Percentiles rank a stretch among this genome's conserved stretches.
These are phyloP conservation scores for Cotesia typhae DNA, from an alignment of 1,140 invertebrate species.

Conservation along the genomic window DNA sequence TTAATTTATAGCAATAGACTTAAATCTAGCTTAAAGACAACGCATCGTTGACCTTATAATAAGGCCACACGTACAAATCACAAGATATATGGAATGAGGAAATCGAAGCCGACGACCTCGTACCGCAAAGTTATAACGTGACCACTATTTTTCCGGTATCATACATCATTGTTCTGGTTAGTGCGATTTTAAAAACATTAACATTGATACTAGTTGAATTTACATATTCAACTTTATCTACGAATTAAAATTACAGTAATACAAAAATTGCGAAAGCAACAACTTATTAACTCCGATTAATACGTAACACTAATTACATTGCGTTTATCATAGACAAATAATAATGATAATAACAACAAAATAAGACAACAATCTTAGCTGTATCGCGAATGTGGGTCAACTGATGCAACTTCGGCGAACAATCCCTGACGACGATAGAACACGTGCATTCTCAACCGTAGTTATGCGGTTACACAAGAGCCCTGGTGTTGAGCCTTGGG, in stretches of 20 bases:
- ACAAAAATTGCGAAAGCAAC: background rate
- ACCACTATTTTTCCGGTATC: slow-evolving; percentile 14
- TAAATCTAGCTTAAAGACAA: background rate
- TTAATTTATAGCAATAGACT: background rate
- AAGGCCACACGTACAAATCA: slow-evolving; percentile 6
- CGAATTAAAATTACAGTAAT: too few relatives aligned
- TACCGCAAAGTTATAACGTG: background rate
- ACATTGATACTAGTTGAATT: too few relatives aligned
- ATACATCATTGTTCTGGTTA: too few relatives aligned
- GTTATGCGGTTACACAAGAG: slow-evolving; percentile 41
- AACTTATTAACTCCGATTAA: too few relatives aligned
- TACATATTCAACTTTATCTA: too few relatives aligned
- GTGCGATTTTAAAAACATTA: too few relatives aligned
- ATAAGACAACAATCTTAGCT: slow-evolving; percentile 7
- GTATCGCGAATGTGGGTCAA: slow-evolving; percentile 31
- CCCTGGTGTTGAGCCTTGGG: slow-evolving; percentile 28
- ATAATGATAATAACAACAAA: slow-evolving; percentile 6
- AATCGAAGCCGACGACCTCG: slow-evolving; percentile 11
- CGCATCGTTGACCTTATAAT: background rate
- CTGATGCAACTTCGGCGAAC: slow-evolving; percentile 37
- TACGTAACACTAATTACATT: too few relatives aligned
- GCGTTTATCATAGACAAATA: background rate
- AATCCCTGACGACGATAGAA: slow-evolving; percentile 36
- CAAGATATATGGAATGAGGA: slow-evolving; percentile 31
- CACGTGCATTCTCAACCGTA: slow-evolving; percentile 39